A percentile compares a stretch with the other conserved stretches of the same genome.
phyloP scores from a whole-genome alignment of 2,888 invertebrate species.

The Cosmopolites sordidus region DNA sequence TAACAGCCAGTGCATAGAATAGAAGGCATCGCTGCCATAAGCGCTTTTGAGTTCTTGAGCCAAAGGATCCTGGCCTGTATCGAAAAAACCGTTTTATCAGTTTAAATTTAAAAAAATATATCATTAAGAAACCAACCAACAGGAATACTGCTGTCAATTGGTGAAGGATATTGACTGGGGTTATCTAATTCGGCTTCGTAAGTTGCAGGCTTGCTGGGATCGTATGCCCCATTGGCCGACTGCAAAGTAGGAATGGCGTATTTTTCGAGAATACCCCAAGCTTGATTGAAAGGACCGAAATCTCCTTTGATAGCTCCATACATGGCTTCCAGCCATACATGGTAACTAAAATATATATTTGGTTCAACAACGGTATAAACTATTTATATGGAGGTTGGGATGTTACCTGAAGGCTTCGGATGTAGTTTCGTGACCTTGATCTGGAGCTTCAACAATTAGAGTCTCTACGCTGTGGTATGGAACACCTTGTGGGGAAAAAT shows the following conservation, averaged over 20 bases:
- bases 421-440: constrained; percentile 33
- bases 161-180: constrained; percentile 31
- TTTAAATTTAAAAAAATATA: too few species aligned
- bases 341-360: constrained; percentile 19
- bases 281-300: constrained; percentile 30
- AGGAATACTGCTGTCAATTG: constrained; percentile 16
- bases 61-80: constrained; percentile 32
- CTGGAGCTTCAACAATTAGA: constrained; percentile 32
- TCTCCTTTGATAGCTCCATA: constrained; percentile 30
- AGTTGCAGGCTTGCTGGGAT: constrained; percentile 30
- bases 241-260: constrained; percentile 32
- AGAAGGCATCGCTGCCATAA: constrained; percentile 28
- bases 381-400: too few species aligned
- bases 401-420: constrained; percentile 30
- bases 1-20: constrained; percentile 33
- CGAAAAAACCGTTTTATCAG: too few species aligned
- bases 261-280: constrained; percentile 30
- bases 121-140: constrained; percentile 2
- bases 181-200: constrained; percentile 30
- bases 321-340: constrained; percentile 33
- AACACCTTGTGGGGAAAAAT: constrained; percentile 33
- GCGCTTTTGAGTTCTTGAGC: constrained; percentile 28
- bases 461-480: constrained; percentile 35
- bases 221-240: constrained; percentile 30
- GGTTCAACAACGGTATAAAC: too few species aligned